phyloP scores from a whole-genome alignment of 2,113 vertebrate species.

The Leptobrachium leishanense region DNA sequence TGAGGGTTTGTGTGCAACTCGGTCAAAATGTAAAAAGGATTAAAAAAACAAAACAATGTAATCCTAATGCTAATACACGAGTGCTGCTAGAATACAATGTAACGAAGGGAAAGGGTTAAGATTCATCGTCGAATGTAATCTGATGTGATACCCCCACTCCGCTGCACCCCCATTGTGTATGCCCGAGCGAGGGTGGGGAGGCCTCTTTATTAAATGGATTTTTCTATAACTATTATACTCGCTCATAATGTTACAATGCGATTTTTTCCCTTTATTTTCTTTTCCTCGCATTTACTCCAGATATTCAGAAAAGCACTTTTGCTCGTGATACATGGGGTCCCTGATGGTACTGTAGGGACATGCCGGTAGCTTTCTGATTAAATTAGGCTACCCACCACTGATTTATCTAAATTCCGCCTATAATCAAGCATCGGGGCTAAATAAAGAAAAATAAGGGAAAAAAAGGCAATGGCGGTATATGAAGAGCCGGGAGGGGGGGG shows the following conservation, averaged over 20 bases:
- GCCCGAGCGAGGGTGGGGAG: no score
- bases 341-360: slow-evolving; percentile 29
- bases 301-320: not conserved
- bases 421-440: not conserved
- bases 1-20: slow-evolving; percentile 22
- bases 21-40: slow-evolving; percentile 25
- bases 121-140: not conserved
- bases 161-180: not conserved
- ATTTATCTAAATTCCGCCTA: slow-evolving; percentile 29
- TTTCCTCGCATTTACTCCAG: not conserved
- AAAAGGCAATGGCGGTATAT: not conserved
- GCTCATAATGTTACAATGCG: not conserved
- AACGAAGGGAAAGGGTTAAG: not conserved
- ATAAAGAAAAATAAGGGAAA: not conserved
- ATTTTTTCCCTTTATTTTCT: not conserved
- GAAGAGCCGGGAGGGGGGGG: not conserved
- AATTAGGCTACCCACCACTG: slow-evolving; percentile 40
- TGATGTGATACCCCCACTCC: not conserved
- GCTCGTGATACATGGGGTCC: slow-evolving; percentile 4
- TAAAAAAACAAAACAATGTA: no score
- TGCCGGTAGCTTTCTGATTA: slow-evolving; percentile 39
- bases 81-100: no score
- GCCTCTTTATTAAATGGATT: no score
- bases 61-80: not conserved
- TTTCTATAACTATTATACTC: not conserved